Evolutionary conservation across 2,113 vertebrate genomes (phyloP), one percentile per base, ranked within the genome.

Genomic region (Pachycephala philippinensis): DNA sequence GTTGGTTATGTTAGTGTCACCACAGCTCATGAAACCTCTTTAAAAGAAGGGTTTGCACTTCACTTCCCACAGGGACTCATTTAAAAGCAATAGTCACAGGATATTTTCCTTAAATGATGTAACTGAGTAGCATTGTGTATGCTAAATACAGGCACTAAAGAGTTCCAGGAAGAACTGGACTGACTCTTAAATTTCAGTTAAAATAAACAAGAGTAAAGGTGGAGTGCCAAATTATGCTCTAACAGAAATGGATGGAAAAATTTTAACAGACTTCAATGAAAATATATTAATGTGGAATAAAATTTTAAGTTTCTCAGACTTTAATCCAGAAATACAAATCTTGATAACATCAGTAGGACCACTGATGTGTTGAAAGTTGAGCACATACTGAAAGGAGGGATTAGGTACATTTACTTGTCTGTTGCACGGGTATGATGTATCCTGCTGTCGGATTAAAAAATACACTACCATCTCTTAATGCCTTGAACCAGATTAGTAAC

Each of bases 51-150:
- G 18, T 70, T 92, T 93, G 63, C 44, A n/a, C 40, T 75, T 89
- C 39, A 13, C 22, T 84, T 93, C 40, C 65, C 65, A 31, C 22
- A 37, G 83, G 52, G 65, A 60, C 27, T 94, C 64, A 78, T 89
- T 96, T 94, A 72, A 96, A 93, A 71, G 64, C 68, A 79, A n/a
- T 39, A 87, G 49, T 70, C 83, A 64, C 35, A 42, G 72, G 91
- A 57, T 92, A 82, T 90, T 95, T 94, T 90, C 49, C 65, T 69
- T 92, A 71, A 87, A 64, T 89, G 40, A 66, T 92, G 76, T 69
- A 82, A 81, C 60, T 53, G 56, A 64, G 49, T 81, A 91, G 71
- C 8, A 13, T 60, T 68, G 7, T 81, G 53, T 86, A 33, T 82
- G 26, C 86, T 87, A 79, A 87, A 82, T 70, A 71, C 47, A 84